Base-by-base conservation (phyloP, 2,797 vertebrate species). In the Phyllotis vaccarum region DNA sequence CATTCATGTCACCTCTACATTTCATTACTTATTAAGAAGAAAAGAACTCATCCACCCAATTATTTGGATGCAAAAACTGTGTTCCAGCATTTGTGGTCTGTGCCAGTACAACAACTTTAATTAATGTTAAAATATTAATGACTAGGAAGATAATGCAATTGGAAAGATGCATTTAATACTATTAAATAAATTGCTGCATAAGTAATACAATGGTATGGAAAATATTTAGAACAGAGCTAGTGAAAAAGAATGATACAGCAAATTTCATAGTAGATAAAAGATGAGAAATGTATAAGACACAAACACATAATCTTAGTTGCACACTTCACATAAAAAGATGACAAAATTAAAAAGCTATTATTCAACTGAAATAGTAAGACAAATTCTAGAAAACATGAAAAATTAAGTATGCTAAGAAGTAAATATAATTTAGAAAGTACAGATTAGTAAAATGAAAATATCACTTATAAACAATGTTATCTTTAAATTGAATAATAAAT, bases 371-470 rank as follows among this genome's bases (percentile, higher is more conserved):
- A 89, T 27, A 40, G 24, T 72, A 78, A 86, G 58, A 66, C 21
- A 80, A 95, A 62, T 24, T 56, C 22, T 58, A 54, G 58, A 2
- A 70, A 58, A 78, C 31, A 29, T 62, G 19, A 43, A 90, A 89
- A 76, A 49, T 52, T 54, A 90, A 82, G 13, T 34, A 46, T 27
- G 19, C 4, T 76, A 74, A 87, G 60, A 17, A 89, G 60, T 80
- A 6, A 89, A 43, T 66, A 68, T 60, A 85, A 93, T 37, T 16
- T 72, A 60, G 70, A 46, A 19, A 64, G 19, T 1, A 40, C n/a
- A 92, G 64, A 49, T 87, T 43, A 90, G 54, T 85, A 11, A 82
- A 95, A 72, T 72, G 34, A 86, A 92, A 86, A 95, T 52, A 82
- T 66, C 46, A 72, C 16, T 43, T 49, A 74, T 52, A 82, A 86